These are phyloP conservation scores for Chaetorhynchus papuensis DNA, from an alignment of 2,113 vertebrate genomes.

Conservation along the genomic window DNA sequence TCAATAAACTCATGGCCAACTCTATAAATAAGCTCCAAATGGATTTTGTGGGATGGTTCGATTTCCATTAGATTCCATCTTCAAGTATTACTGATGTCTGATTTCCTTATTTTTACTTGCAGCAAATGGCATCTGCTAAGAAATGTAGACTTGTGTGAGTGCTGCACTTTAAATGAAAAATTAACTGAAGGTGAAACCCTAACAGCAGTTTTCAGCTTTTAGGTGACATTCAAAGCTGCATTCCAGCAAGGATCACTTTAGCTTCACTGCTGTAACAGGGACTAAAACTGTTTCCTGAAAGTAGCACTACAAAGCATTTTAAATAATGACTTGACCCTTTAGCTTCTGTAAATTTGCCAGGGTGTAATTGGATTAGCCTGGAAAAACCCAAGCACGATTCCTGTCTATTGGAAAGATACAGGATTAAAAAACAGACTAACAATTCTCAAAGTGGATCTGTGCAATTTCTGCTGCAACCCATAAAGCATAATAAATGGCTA, in stretches of 20 bases:
- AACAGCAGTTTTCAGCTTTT: neutral
- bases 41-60: conserved; percentile 26
- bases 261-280: neutral
- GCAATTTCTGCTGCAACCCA: neutral
- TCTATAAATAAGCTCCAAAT: conserved; percentile 41
- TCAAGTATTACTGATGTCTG: neutral
- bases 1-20: neutral
- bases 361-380: neutral
- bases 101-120: conserved; percentile 24
- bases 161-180: conserved; percentile 26
- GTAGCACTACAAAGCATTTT: neutral
- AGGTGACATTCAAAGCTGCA: neutral
- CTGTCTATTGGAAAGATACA: neutral
- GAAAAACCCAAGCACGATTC: neutral
- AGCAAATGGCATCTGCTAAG: neutral
- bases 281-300: neutral
- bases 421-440: neutral
- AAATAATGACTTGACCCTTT: neutral
- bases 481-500: neutral
- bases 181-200: neutral
- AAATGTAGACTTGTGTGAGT: neutral
- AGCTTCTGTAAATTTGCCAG: neutral
- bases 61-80: conserved; percentile 51
- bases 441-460: neutral
- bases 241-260: neutral